Base-by-base conservation (phyloP, 2,797 vertebrate genomes). In the Anguilla marmorata region DNA sequence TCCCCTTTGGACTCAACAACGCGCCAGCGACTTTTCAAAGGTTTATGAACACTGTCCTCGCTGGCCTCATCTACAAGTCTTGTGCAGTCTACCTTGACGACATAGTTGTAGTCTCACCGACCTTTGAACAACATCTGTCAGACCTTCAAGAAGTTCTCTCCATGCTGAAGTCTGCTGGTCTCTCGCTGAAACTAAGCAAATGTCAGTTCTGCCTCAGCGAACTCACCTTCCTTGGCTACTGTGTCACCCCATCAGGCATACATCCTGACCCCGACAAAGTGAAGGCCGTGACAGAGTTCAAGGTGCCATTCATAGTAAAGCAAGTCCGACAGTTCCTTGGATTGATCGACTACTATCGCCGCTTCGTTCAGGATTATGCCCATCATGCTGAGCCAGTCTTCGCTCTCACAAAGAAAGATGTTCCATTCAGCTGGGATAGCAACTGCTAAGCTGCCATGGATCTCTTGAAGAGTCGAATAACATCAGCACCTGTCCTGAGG, bases 401-500 rank as follows among this genome's bases (percentile, higher is more conserved):
- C 9, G 50, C 50, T 11, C 37, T 80, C 27, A 80, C 27, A 30
- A 27, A 27, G 9, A 8, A 80, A 6, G 76, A 80, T 80, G 76
- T 52, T 6, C 50, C 76, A 33, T 80, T 80, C 33, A 80, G 30
- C 37, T 80, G 76, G 76, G 76, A 80, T 33, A 12, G 33, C 3
- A 2, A 80, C 9, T 80, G 76, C 33, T 27, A 80, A 27, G 30
- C 88, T 89, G 87, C 88, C 87, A 69, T 82, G 88, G 50, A 89
- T 86, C 89, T 86, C 56, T 87, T 52, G 50, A 52, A 52, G 50
- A 11, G 50, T 52, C 0, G 50, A 7, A 91, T 91, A 87, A 91
- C 79, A 60, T 86, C 66, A 87, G 69, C 80, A 87, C 89, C 91
- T 90, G 76, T 88, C 87, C 89, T 89, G 45, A 85, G 79, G 84